Base-by-base conservation (phyloP, 2,797 vertebrate species). In the Brachyalestes nurse region DNA sequence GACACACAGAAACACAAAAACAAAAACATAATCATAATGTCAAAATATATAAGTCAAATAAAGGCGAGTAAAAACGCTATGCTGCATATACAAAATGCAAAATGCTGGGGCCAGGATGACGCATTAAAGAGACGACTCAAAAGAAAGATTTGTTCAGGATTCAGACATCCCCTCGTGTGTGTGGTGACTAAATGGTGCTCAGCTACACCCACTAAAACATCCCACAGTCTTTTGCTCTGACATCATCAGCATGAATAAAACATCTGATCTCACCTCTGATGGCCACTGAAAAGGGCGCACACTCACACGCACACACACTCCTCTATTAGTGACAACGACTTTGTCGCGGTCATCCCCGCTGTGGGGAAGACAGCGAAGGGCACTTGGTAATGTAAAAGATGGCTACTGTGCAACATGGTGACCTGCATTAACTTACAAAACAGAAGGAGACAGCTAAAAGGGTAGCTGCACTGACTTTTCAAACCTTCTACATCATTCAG, bases 191-290 rank as follows among this genome's bases (percentile, higher is more conserved):
- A n/a, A 6, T 6, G 28, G 58, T 72, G 77, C 49, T 79, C 49
- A 73, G 60, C 84, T n/a, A n/a, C n/a, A n/a, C n/a, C n/a, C n/a
- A n/a, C n/a, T n/a, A n/a, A n/a, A n/a, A n/a, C n/a, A n/a, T n/a
- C n/a, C n/a, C n/a, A n/a, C n/a, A n/a, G n/a, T n/a, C 82, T 88
- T 86, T 90, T 82, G 62, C 82, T 86, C 82, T 92, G 89, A 91
- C 87, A 91, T 92, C 87, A 79, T 80, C 47, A 76, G 70, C 88
- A 90, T 93, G 45, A 92, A 93, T 91, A 89, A 91, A 88, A 74
- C 9, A 93, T 90, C 77, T 75, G 60, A 70, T 76, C 83, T 86
- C 84, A 88, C 79, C 80, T 79, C 23, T 64, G 38, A 69, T 66
- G 38, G 19, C 28, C 13, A 61, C 75, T 75, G 38, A 60, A 74